A percentile compares a stretch with the other conserved stretches of the same genome.
These are phyloP conservation scores for Hoplostethus mediterraneus DNA, from an alignment of 2,797 vertebrate species.

Conservation along the genomic window DNA sequence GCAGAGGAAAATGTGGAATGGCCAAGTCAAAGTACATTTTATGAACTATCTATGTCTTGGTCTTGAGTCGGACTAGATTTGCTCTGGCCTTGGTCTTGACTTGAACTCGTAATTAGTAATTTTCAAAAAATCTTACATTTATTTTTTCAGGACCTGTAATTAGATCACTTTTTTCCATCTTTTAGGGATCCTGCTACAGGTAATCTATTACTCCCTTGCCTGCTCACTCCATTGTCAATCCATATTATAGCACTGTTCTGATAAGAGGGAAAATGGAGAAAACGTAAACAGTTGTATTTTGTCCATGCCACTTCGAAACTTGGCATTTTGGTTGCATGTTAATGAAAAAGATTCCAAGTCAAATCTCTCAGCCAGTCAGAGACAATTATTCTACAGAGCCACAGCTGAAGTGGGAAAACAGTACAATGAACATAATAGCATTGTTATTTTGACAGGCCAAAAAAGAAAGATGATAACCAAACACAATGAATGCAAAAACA, in stretches of 20 bases:
- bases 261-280: slow-evolving; percentile 5
- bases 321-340: slow-evolving; percentile 31
- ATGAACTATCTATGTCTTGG: too few relatives aligned
- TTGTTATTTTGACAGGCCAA: not conserved
- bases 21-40: too few relatives aligned
- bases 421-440: not conserved
- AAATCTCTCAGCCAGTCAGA: slow-evolving; percentile 17
- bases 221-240: slow-evolving; percentile 1
- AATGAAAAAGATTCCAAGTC: not conserved
- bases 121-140: too few relatives aligned
- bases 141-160: too few relatives aligned
- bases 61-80: too few relatives aligned
- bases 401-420: not conserved
- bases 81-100: too few relatives aligned
- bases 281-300: not conserved
- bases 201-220: not conserved
- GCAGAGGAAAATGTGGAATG: too few relatives aligned
- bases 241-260: not conserved
- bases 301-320: slow-evolving; percentile 10
- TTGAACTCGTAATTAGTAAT: too few relatives aligned
- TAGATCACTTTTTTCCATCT: not conserved
- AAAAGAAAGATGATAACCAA: slow-evolving; percentile 6
- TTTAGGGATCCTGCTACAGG: not conserved
- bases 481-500: not conserved
- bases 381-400: slow-evolving; percentile 4